Percentiles rank a stretch among this genome's conserved stretches.
Evolutionary conservation across 2,113 vertebrate species (phyloP).

Genomic region (Neotragus pygmaeus): DNA sequence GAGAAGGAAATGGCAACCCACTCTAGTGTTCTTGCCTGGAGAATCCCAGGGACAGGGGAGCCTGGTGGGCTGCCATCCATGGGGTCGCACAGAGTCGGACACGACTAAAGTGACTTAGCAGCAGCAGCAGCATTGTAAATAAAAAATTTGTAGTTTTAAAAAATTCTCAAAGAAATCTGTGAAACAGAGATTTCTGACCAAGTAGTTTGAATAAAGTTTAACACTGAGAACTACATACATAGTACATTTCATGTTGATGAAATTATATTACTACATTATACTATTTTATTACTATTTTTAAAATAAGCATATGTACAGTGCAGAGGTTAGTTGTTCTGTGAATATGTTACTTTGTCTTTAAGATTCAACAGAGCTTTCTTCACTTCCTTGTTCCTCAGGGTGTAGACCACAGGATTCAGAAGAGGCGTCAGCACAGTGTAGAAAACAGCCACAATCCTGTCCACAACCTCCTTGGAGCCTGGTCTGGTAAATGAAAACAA

Average conservation of each 20-base stretch:
- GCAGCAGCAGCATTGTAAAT: no score
- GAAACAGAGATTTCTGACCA: background rate
- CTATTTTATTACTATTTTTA: background rate
- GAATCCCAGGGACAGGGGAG: no score
- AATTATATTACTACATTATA: background rate
- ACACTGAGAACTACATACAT: background rate
- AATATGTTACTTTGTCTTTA: background rate
- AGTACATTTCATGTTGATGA: background rate
- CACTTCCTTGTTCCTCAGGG: constrained; percentile 59
- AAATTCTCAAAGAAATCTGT: background rate
- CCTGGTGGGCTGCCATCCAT: no score
- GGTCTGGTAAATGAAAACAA: no score
- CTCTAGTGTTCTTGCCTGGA: no score
- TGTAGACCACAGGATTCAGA: constrained; percentile 54
- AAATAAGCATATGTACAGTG: background rate
- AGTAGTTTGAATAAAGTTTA: background rate
- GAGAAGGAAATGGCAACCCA: no score
- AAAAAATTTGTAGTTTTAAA: background rate
- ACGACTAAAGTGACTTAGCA: no score
- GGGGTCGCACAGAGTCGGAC: no score
- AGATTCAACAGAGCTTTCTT: background rate
- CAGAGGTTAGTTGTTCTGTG: background rate
- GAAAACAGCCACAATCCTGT: constrained; percentile 25
- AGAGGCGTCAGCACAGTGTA: constrained; percentile 34
- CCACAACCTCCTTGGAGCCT: background rate